These are phyloP conservation scores for Bubalus kerabau DNA, from an alignment of 2,113 vertebrate genomes.

Conservation along the genomic window DNA sequence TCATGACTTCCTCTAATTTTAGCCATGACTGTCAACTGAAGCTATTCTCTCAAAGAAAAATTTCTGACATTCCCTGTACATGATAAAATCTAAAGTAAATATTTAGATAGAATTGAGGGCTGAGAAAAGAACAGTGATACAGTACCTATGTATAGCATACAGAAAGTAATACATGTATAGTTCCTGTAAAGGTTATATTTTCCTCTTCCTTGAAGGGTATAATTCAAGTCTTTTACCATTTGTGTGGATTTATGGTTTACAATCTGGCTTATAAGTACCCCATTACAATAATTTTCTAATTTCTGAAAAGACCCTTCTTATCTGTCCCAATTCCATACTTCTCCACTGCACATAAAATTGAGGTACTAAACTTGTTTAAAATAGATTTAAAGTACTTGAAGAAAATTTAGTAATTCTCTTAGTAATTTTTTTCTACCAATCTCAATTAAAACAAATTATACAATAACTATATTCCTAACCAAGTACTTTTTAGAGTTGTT, in stretches of 20 bases:
- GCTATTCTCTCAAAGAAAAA: slow-evolving; percentile 19
- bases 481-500: background rate
- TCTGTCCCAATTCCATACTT: background rate
- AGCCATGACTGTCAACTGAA: slow-evolving; percentile 1
- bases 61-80: background rate
- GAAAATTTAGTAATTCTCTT: slow-evolving; percentile 5
- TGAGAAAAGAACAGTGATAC: background rate
- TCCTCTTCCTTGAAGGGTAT: background rate
- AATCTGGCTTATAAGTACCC: background rate
- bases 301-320: background rate
- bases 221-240: background rate
- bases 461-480: background rate
- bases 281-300: background rate
- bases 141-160: background rate
- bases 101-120: background rate
- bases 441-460: background rate
- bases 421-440: background rate
- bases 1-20: slow-evolving; percentile 23
- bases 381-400: slow-evolving; percentile 21
- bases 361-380: slow-evolving; percentile 21
- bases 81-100: slow-evolving; percentile 7
- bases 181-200: background rate
- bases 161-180: background rate
- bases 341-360: background rate
- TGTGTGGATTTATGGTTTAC: background rate